Base-by-base conservation (phyloP, 2,888 invertebrate genomes). In the Athalia rosae region DNA sequence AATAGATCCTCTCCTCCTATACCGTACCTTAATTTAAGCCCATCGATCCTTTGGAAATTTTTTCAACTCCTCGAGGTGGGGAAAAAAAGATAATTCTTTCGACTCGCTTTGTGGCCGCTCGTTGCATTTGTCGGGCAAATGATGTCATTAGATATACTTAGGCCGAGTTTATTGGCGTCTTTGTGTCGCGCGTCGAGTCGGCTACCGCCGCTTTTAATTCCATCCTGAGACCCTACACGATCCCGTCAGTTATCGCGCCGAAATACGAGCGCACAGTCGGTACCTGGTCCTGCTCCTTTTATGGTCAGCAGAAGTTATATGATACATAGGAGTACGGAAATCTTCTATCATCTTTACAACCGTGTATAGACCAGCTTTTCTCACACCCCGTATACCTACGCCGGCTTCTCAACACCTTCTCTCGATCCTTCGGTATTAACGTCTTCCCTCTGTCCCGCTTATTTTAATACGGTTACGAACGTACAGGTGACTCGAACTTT, bases 111-210 rank as follows among this genome's bases (percentile, higher is more conserved):
- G 83, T 85, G 79, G 81, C 43, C 83, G 79, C 13, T 58, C 43
- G 67, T 58, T 58, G 71, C 58, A 71, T 71, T 71, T 58, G 71
- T 56, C 81, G 80, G 82, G 82, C 85, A 81, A 86, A 87, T 86
- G 86, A 86, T 86, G 86, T 85, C 86, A 87, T 87, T 87, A 87
- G 86, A 85, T 85, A 86, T 87, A 86, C 86, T 87, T 87, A 86
- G 85, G 84, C 79, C 81, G 81, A 85, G 81, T 87, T 87, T 87
- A 87, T 87, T 80, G 83, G 76, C 81, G 78, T 83, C 84, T 81
- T 87, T 87, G 85, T 83, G 83, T 71, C 71, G 71, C 81, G 28
- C 28, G 28, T 28, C 83, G 78, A 80, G 78, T 82, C 82, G 80
- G 82, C 84, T 85, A 80, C 82, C 79, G 84, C 84, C 80, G 82